These are phyloP conservation scores for Corapipo altera DNA, from an alignment of 2,113 vertebrate genomes.

Conservation along the genomic window DNA sequence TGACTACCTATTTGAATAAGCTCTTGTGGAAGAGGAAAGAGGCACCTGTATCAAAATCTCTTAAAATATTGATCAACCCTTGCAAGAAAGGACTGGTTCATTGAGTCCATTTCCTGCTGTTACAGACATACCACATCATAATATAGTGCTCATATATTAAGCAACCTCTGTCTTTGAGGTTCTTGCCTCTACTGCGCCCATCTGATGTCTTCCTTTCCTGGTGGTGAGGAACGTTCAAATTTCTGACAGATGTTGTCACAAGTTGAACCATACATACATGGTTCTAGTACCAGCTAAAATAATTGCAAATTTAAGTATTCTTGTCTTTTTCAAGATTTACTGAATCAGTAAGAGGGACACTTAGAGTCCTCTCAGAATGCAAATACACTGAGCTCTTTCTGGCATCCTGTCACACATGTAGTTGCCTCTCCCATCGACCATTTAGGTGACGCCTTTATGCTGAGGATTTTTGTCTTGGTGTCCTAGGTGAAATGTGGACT, in stretches of 20 bases:
- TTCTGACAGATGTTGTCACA: background rate
- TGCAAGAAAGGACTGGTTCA: background rate
- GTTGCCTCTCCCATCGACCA: background rate
- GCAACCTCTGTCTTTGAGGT: background rate
- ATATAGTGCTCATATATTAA: background rate
- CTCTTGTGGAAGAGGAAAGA: background rate
- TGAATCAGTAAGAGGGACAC: background rate
- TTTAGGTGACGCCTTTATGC: background rate
- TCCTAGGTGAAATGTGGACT: background rate
- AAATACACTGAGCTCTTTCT: background rate
- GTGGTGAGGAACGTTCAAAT: background rate
- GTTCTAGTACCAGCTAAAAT: background rate
- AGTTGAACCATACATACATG: background rate
- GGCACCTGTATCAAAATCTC: background rate
- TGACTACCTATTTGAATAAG: background rate
- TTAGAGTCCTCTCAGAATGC: background rate
- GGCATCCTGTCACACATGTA: fast-evolving
- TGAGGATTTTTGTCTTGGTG: background rate
- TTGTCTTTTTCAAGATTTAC: background rate
- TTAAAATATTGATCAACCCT: background rate
- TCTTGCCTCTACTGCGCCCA: background rate
- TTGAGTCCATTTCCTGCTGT: background rate
- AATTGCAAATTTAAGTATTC: background rate
- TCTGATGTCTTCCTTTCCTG: background rate
- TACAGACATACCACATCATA: background rate